Base-by-base conservation (phyloP, 2,113 vertebrate genomes). In the Hemichromis elongatus region DNA sequence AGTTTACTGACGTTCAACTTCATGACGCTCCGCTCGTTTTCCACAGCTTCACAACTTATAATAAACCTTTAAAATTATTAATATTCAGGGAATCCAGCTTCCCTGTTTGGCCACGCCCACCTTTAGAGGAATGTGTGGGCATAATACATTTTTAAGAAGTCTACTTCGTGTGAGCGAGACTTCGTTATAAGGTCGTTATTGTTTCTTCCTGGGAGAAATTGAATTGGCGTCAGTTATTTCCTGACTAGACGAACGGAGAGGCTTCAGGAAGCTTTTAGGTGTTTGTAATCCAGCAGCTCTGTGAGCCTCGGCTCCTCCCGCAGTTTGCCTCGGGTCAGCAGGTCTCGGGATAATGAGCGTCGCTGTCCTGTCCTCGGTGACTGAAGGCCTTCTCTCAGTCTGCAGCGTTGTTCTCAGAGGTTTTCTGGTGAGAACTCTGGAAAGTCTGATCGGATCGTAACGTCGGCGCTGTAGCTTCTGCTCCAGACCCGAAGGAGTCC, bases 81-180 rank as follows among this genome's bases (percentile, higher is more conserved):
- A 16, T 68, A 24, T 68, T 68, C 63, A 42, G 37, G 3, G 35
- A 42, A 16, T 68, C 35, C 63, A 42, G 35, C 35, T 68, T 42
- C 63, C 19, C 5, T 24, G 63, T 42, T 0, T 40, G 63, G n/a
- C 2, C 37, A 42, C n/a, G n/a, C 63, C 63, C 63, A 42, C 37
- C 12, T 68, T 16, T 68, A 42, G 14, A 47, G 40, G 66, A 47
- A 47, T 4, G 12, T 70, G 33, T 42, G 12, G 37, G 40, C 21
- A 45, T 16, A 18, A 0, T 70, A 6, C 45, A n/a, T n/a, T n/a
- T 21, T 42, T 8, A 70, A 9, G 24, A 16, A 5, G 0, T 68
- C 37, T 42, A 35, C 30, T 35, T 68, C 0, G 9, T 45, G 40
- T 70, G 13, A 42, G 63, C 0, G 5, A 13, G 37, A 16, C 21